Evolutionary conservation across 2,888 invertebrate species (phyloP).

Genomic region (Sclerodermus sp.): DNA sequence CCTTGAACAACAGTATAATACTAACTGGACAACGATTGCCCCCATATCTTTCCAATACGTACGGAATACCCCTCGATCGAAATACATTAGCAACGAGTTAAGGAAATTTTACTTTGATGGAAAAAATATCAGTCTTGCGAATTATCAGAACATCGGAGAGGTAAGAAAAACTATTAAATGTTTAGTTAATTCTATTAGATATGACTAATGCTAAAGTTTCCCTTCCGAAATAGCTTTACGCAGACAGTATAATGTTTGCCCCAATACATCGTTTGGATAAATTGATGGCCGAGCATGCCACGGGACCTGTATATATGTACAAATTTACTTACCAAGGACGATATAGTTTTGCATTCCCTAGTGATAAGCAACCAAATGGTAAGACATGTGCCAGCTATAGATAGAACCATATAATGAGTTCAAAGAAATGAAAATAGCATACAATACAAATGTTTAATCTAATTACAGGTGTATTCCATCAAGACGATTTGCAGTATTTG

Average conservation of each 20-base stretch:
- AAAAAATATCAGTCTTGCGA: slow-evolving; percentile 33
- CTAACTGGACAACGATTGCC: slow-evolving; percentile 65
- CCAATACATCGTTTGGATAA: slow-evolving; percentile 62
- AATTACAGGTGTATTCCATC: slow-evolving; percentile 55
- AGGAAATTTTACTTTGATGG: slow-evolving; percentile 59
- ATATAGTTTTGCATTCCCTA: slow-evolving; percentile 62
- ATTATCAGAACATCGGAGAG: not conserved
- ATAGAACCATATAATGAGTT: not conserved
- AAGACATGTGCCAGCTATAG: slow-evolving; percentile 12
- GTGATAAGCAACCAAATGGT: slow-evolving; percentile 59
- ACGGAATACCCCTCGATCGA: slow-evolving; percentile 59
- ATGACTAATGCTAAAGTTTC: too few relatives aligned
- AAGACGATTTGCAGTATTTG: slow-evolving; percentile 61
- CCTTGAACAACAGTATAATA: slow-evolving; percentile 57
- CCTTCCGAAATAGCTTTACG: slow-evolving; percentile 62
- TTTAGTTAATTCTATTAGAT: too few relatives aligned
- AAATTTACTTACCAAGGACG: slow-evolving; percentile 65
- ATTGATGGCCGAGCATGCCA: slow-evolving; percentile 62
- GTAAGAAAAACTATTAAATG: too few relatives aligned
- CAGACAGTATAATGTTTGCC: slow-evolving; percentile 64
- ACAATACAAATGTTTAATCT: not conserved
- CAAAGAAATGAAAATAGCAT: too few relatives aligned
- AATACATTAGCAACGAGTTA: slow-evolving; percentile 59
- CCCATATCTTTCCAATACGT: slow-evolving; percentile 68
- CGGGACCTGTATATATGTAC: slow-evolving; percentile 65